Percentiles rank a stretch among this genome's conserved stretches.
Evolutionary conservation across 2,888 invertebrate species (phyloP).

Genomic region (Machimus atricapillus): DNA sequence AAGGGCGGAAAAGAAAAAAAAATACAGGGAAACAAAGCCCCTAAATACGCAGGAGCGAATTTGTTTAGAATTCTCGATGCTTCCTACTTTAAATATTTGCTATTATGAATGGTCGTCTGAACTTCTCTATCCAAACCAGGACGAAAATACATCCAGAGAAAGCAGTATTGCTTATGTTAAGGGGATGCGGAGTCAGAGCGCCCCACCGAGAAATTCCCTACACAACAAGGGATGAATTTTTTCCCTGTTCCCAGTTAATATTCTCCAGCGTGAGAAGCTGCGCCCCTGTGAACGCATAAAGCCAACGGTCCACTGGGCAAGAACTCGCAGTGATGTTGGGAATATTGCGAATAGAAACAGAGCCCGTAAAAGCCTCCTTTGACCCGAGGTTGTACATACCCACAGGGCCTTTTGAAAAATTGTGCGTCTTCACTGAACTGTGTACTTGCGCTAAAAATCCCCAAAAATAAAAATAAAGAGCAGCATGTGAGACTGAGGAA

Average conservation of each 20-base stretch:
- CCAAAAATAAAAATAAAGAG: background rate
- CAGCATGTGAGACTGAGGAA: background rate
- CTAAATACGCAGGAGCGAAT: background rate
- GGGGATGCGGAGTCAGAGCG: background rate
- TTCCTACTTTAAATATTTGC: background rate
- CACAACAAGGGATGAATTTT: background rate
- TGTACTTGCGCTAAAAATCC: background rate
- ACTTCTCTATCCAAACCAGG: background rate
- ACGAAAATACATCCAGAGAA: background rate
- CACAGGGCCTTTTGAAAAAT: background rate
- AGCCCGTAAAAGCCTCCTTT: background rate
- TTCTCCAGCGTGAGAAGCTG: background rate
- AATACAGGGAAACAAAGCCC: background rate
- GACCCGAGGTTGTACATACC: background rate
- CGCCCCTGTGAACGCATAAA: background rate
- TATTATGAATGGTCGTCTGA: background rate
- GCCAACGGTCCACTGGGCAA: background rate
- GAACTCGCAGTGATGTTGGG: background rate
- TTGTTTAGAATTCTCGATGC: background rate
- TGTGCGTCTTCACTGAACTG: background rate
- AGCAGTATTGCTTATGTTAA: background rate
- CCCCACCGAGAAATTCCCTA: background rate
- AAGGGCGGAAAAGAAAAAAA: background rate
- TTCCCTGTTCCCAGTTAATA: background rate
- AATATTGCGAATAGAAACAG: background rate